These are phyloP conservation scores for Nymphalis io DNA, from an alignment of 1,140 invertebrate genomes.

Conservation along the genomic window DNA sequence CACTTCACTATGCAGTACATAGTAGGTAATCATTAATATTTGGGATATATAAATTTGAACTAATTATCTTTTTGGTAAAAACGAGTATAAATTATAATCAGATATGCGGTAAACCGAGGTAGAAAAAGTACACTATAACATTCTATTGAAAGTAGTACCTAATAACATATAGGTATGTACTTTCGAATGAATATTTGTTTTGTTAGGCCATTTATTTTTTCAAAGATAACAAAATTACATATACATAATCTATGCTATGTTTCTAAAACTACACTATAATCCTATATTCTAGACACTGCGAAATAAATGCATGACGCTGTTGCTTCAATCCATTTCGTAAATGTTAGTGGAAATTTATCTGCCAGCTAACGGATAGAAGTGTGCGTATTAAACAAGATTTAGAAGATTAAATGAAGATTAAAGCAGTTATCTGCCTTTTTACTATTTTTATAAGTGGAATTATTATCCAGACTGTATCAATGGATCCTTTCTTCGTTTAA, in stretches of 20 bases:
- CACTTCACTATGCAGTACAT: conserved; percentile 56
- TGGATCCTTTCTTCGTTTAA: conserved; percentile 45
- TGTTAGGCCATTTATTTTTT: conserved; percentile 39
- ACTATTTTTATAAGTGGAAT: not conserved
- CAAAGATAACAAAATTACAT: conserved; percentile 31
- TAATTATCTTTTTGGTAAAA: conserved; percentile 13
- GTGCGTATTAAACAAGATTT: conserved; percentile 30
- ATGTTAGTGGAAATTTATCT: conserved; percentile 1
- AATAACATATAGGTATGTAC: conserved; percentile 12
- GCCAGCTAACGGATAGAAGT: conserved; percentile 20
- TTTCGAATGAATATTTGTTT: conserved; percentile 28
- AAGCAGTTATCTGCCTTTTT: conserved; percentile 6
- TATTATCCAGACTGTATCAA: conserved; percentile 37
- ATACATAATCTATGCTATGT: conserved; percentile 30
- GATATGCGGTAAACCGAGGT: conserved; percentile 70
- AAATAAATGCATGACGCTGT: conserved; percentile 33
- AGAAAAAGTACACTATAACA: conserved; percentile 44
- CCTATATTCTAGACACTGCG: conserved; percentile 36
- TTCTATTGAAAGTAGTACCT: conserved; percentile 29
- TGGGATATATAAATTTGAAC: conserved; percentile 24
- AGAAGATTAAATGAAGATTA: conserved; percentile 10
- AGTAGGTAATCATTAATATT: not conserved
- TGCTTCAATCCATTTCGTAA: conserved; percentile 12
- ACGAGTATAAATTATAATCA: conserved; percentile 38
- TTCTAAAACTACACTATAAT: conserved; percentile 27